Evolutionary conservation across 2,797 vertebrate species (phyloP).

Genomic region (Molossus alvarezi): DNA sequence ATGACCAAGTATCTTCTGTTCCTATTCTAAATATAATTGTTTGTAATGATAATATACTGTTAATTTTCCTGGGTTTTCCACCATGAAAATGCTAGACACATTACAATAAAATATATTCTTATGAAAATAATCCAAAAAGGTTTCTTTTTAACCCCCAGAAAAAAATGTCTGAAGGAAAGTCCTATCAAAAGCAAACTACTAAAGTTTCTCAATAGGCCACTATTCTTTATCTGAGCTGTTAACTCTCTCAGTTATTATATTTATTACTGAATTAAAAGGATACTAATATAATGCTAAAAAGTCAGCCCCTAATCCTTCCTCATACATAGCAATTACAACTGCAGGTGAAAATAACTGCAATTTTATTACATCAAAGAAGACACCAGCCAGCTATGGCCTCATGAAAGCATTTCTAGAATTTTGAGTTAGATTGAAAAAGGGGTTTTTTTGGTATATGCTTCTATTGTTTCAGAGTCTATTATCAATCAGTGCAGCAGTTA

Average conservation of each 20-base stretch:
- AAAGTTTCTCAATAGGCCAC: constrained; percentile 79
- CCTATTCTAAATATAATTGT: constrained; percentile 80
- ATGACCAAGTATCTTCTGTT: constrained; percentile 73
- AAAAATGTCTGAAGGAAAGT: constrained; percentile 73
- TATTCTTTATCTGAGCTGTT: constrained; percentile 77
- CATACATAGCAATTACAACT: constrained; percentile 74
- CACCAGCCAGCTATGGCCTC: constrained; percentile 69
- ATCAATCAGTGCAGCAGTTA: constrained; percentile 81
- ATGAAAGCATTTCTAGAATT: constrained; percentile 75
- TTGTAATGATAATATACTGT: constrained; percentile 77
- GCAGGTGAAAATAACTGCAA: constrained; percentile 79
- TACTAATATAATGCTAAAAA: constrained; percentile 78
- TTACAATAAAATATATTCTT: constrained; percentile 82
- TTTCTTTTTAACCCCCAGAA: constrained; percentile 66
- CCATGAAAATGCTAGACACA: constrained; percentile 75
- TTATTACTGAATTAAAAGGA: constrained; percentile 82
- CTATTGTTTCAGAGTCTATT: constrained; percentile 75
- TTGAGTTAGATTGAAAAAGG: constrained; percentile 65
- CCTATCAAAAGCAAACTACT: constrained; percentile 83
- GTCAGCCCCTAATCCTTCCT: constrained; percentile 50
- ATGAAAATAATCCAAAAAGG: constrained; percentile 81
- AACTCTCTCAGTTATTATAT: constrained; percentile 82
- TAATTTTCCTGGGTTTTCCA: constrained; percentile 73
- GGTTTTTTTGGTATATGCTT: constrained; percentile 63
- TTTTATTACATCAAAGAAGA: constrained; percentile 81